Conservation (phyloP, 2,797 vertebrate species). For the Myotis planiceps region DNA sequence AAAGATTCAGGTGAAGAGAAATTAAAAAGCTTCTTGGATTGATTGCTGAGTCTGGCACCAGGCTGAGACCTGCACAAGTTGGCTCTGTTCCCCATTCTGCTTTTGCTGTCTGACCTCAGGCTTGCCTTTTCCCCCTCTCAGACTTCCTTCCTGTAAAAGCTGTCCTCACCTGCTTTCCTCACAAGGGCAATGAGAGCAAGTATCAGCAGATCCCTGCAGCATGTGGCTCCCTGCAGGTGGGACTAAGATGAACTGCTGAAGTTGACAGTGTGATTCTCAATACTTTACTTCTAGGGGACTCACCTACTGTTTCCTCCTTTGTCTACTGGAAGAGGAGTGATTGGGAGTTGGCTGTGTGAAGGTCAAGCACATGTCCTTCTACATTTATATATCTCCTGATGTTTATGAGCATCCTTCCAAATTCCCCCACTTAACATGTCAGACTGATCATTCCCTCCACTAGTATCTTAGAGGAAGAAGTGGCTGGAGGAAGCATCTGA, state of each 20-base stretch:
- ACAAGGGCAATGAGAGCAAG: background rate
- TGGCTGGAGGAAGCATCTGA: background rate
- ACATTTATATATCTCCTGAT: background rate
- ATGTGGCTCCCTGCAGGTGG: background rate
- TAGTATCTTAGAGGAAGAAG: background rate
- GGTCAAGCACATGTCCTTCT: background rate
- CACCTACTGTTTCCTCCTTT: background rate
- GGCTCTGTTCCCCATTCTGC: background rate
- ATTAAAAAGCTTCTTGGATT: background rate
- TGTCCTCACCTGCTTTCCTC: background rate
- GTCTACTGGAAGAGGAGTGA: background rate
- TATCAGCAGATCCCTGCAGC: background rate
- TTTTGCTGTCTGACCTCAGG: background rate
- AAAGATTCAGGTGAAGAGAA: slow-evolving; percentile 1
- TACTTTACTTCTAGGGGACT: background rate
- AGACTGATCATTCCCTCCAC: background rate
- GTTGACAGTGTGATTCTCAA: background rate
- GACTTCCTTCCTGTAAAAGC: slow-evolving; percentile 47
- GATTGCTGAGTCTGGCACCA: background rate
- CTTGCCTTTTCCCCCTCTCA: slow-evolving; percentile 3
- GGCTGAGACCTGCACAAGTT: background rate
- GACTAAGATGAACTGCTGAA: background rate
- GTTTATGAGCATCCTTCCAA: background rate
- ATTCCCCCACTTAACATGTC: background rate
- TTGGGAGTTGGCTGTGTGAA: background rate